These are phyloP conservation scores for Carposina sasakii DNA, from an alignment of 1,140 invertebrate genomes.

Conservation along the genomic window DNA sequence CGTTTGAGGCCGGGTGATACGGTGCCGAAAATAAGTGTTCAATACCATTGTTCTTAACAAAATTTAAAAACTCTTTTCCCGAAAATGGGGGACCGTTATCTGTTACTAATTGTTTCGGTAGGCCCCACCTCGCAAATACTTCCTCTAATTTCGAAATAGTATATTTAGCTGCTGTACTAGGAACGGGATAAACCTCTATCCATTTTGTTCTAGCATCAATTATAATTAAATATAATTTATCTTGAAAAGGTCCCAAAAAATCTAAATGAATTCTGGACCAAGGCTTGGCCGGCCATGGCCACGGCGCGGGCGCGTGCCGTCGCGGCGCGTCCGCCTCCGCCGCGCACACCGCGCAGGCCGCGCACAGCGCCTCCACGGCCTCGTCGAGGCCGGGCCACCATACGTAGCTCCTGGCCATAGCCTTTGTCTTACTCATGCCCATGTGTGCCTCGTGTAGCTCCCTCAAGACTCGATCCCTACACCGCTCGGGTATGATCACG, in stretches of 20 bases:
- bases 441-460: slow-evolving; percentile 47
- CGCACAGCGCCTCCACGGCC: slow-evolving; percentile 27
- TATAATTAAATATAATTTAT: neutral
- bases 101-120: slow-evolving; percentile 1
- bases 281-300: slow-evolving; percentile 36
- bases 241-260: neutral
- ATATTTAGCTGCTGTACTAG: neutral
- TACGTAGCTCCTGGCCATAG: slow-evolving; percentile 46
- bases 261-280: neutral
- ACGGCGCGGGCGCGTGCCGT: neutral
- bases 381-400: slow-evolving; percentile 58
- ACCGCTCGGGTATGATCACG: slow-evolving; percentile 28
- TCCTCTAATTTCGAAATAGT: neutral
- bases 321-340: neutral
- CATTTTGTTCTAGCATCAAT: slow-evolving; percentile 1
- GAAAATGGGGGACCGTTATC: too few relatives aligned
- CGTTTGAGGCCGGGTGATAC: neutral
- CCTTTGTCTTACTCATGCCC: slow-evolving; percentile 49
- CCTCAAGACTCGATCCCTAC: slow-evolving; percentile 19
- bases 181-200: neutral
- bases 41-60: neutral
- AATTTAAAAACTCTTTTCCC: neutral
- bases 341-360: neutral
- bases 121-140: neutral
- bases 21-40: neutral